phyloP scores from a whole-genome alignment of 2,797 vertebrate genomes.

The Poecilia velifera region DNA sequence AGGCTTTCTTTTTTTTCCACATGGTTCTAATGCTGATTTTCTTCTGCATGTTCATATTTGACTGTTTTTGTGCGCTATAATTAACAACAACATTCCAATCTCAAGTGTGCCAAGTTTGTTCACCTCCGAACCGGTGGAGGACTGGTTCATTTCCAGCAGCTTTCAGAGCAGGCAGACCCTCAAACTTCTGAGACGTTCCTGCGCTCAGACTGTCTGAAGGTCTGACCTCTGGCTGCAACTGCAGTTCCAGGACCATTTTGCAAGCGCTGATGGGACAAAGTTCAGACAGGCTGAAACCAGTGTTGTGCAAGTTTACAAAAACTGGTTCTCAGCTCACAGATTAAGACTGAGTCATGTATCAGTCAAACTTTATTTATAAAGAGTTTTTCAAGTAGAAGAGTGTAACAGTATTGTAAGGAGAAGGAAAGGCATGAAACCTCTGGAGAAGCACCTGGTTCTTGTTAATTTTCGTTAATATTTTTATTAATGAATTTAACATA shows the following conservation, averaged over 20 bases:
- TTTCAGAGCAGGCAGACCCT: background rate
- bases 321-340: background rate
- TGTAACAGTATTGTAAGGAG: too few relatives aligned
- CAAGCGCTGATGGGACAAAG: background rate
- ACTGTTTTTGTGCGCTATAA: background rate
- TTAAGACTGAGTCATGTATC: background rate
- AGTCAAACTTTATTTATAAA: background rate
- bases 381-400: background rate
- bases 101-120: background rate
- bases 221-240: background rate
- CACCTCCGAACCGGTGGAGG: background rate
- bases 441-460: background rate
- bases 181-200: background rate
- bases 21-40: background rate
- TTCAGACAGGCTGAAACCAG: background rate
- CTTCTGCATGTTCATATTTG: background rate
- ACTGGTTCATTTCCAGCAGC: background rate
- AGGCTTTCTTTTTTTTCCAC: background rate
- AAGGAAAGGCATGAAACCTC: background rate
- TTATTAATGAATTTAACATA: background rate
- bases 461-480: background rate
- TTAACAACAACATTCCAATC: background rate
- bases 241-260: background rate
- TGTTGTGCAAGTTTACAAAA: background rate
- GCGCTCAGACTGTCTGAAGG: background rate